Conservation (phyloP, 2,888 invertebrate species). For the Phorcus lineatus region DNA sequence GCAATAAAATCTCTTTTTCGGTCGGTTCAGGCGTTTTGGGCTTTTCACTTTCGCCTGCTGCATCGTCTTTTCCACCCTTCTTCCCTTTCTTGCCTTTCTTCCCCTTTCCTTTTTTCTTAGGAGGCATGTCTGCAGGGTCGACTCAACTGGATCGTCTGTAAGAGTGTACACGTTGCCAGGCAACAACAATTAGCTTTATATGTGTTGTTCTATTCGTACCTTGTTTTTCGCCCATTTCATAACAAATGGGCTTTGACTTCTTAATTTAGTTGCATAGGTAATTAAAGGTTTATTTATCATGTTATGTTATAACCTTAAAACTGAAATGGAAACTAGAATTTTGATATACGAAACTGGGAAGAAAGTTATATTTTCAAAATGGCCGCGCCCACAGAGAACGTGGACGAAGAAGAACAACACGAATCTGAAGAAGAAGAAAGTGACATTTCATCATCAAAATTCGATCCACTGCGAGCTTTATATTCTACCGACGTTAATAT, state of each 20-base stretch:
- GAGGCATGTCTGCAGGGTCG: conserved; percentile 57
- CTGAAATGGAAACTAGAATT: too few relatives aligned
- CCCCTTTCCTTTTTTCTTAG: conserved; percentile 59
- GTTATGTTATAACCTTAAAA: too few relatives aligned
- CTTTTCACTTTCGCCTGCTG: conserved; percentile 47
- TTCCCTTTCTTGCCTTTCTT: conserved; percentile 64
- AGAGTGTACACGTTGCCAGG: background rate
- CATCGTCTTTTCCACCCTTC: conserved; percentile 57
- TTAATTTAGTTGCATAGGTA: too few relatives aligned
- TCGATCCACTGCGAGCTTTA: conserved; percentile 57
- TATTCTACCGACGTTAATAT: conserved; percentile 45
- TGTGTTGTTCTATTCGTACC: conserved; percentile 5
- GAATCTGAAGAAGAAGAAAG: conserved; percentile 35
- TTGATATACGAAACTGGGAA: background rate
- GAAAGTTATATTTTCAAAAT: conserved; percentile 40
- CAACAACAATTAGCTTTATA: background rate
- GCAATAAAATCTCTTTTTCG: conserved; percentile 70
- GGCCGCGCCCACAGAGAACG: conserved; percentile 50
- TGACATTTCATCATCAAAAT: conserved; percentile 54
- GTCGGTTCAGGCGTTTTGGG: conserved; percentile 64
- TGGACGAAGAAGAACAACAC: conserved; percentile 32
- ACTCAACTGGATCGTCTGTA: background rate
- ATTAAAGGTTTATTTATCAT: too few relatives aligned
- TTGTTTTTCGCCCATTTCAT: too few relatives aligned
- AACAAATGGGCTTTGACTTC: too few relatives aligned